Evolutionary conservation across 2,113 vertebrate genomes (phyloP), one percentile per base, ranked within the genome.

Genomic region (Lanius collurio): DNA sequence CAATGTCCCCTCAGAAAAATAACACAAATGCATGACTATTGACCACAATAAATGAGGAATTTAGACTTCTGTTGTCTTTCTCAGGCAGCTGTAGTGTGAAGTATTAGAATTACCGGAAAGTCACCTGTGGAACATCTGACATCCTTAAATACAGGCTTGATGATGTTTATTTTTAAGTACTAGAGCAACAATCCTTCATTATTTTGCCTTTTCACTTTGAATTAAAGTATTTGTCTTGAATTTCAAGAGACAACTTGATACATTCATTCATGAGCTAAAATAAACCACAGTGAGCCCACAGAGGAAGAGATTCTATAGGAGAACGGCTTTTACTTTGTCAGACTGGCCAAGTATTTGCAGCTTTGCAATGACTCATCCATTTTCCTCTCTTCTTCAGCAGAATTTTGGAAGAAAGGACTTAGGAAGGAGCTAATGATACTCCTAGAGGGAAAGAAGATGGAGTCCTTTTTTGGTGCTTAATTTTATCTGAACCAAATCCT

Each of bases 341-440:
- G 75, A 88, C 84, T 73, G 71, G 82, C 84, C 95, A 96, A 96
- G 93, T 95, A 92, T 93, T 95, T 96, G 83, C 87, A 91, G 83
- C 31, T 82, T 89, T 84, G 74, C 76, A 83, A 16, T 94, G 92
- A 94, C 90, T 97, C 92, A 97, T 83, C n/a, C 76, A 80, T 93
- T 80, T 94, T 65, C 41, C 88, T 91, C 67, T 94, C 81, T 90
- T 95, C 35, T 89, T 94, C 63, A 62, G 94, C 77, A 93, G 53
- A 42, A 91, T 79, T 94, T 71, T 91, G 89, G 82, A 96, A 86
- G 57, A 88, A 52, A 63, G 35, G 47, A 67, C 42, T 86, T 44
- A 93, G 89, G 81, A 97, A 90, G 44, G 52, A 93, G 65, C 65
- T 94, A 69, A 85, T 71, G 73, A 84, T 47, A 46, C n/a, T 95